Conservation (phyloP, 2,888 invertebrate genomes). For the Tortrix viridana region DNA sequence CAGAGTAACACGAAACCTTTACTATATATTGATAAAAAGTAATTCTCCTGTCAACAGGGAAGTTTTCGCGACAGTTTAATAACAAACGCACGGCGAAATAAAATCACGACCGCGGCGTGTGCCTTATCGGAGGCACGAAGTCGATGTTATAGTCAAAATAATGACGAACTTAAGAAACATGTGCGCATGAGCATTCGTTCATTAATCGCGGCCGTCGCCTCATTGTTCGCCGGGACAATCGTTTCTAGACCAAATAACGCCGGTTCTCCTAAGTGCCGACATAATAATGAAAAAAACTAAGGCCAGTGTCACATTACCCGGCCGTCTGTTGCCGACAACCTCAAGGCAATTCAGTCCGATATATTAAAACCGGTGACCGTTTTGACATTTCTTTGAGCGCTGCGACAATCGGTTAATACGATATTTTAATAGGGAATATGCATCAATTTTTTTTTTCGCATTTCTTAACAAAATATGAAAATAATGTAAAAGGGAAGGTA, state of each 20-base stretch:
- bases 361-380: slow-evolving; percentile 30
- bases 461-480: too few species aligned
- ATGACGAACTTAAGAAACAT: slow-evolving; percentile 63
- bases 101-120: slow-evolving; percentile 58
- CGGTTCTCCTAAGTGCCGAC: slow-evolving; percentile 65
- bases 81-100: slow-evolving; percentile 57
- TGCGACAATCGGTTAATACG: slow-evolving; percentile 30
- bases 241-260: slow-evolving; percentile 79
- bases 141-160: slow-evolving; percentile 80
- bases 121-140: slow-evolving; percentile 77
- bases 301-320: slow-evolving; percentile 60
- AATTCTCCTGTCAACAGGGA: slow-evolving; percentile 62
- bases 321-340: slow-evolving; percentile 49
- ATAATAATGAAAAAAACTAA: slow-evolving; percentile 60
- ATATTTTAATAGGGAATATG: too few species aligned
- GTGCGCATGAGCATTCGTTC: slow-evolving; percentile 77
- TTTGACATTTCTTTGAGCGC: slow-evolving; percentile 36
- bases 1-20: too few species aligned
- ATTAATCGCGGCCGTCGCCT: slow-evolving; percentile 70
- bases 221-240: slow-evolving; percentile 80
- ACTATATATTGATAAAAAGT: slow-evolving; percentile 46
- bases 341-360: slow-evolving; percentile 44
- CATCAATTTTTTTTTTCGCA: too few species aligned
- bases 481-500: too few species aligned
- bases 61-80: slow-evolving; percentile 65